These are phyloP conservation scores for Alloplasta piceator DNA, from an alignment of 2,888 invertebrate genomes.

Conservation along the genomic window DNA sequence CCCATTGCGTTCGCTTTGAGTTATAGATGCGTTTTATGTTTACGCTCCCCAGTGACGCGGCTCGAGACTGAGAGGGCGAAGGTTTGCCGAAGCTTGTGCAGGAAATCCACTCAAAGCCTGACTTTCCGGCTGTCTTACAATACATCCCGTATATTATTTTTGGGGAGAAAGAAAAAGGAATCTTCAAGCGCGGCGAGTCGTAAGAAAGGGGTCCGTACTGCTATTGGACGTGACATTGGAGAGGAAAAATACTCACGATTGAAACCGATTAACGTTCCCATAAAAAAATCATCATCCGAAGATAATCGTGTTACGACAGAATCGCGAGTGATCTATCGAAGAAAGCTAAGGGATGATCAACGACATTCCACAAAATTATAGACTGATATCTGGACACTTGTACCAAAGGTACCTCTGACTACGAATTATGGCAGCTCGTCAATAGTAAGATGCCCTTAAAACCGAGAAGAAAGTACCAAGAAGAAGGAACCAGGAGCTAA, in stretches of 20 bases:
- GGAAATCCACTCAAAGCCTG: slow-evolving; percentile 41
- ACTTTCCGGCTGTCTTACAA: slow-evolving; percentile 31
- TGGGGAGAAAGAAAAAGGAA: not conserved
- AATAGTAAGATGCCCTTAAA: no score
- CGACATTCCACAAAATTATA: no score
- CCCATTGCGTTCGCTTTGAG: slow-evolving; percentile 40
- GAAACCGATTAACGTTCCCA: not conserved
- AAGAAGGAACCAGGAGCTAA: no score
- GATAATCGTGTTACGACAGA: no score
- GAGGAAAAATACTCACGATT: not conserved
- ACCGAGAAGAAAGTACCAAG: no score
- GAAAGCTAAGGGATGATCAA: no score
- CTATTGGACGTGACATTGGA: not conserved
- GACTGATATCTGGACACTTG: no score
- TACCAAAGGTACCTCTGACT: no score
- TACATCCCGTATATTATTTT: slow-evolving; percentile 11
- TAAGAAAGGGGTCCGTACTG: not conserved
- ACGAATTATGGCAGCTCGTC: no score
- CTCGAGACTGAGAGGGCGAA: slow-evolving; percentile 22
- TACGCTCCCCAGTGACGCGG: slow-evolving; percentile 40
- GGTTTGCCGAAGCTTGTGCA: slow-evolving; percentile 24
- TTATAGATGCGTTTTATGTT: slow-evolving; percentile 45
- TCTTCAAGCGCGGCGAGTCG: not conserved
- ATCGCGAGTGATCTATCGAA: no score
- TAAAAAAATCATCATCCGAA: not conserved